phyloP scores from a whole-genome alignment of 2,888 invertebrate species.

The Nymphalis urticae region DNA sequence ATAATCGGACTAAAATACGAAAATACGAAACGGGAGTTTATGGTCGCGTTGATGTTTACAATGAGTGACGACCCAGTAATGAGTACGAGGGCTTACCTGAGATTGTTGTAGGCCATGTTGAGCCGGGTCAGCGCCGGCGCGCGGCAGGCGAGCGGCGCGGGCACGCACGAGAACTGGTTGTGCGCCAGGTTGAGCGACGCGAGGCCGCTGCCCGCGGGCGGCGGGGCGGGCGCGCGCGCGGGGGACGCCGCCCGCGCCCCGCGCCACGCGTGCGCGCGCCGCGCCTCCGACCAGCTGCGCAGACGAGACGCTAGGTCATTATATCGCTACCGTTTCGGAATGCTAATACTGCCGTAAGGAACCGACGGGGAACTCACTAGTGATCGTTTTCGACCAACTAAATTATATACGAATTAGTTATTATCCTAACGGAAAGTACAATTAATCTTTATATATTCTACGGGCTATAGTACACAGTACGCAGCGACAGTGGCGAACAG shows the following conservation, averaged over 20 bases:
- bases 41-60: not conserved
- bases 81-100: constrained; percentile 46
- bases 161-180: constrained; percentile 94
- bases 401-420: no score
- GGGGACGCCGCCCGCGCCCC: constrained; percentile 40
- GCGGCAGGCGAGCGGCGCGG: constrained; percentile 93
- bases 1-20: no score
- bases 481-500: no score
- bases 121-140: constrained; percentile 92
- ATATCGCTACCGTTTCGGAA: no score
- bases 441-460: no score
- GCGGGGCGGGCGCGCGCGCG: constrained; percentile 82
- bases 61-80: not conserved
- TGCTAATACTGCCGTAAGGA: no score
- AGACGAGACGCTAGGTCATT: no score
- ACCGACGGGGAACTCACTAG: no score
- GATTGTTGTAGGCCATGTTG: constrained; percentile 94
- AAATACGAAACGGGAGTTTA: not conserved
- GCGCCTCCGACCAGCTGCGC: constrained; percentile 82
- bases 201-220: constrained; percentile 84
- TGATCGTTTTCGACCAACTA: no score
- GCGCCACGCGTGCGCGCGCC: constrained; percentile 63
- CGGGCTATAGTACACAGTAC: no score
- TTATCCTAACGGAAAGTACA: no score
- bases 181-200: constrained; percentile 92